A percentile compares a stretch with the other conserved stretches of the same genome.
Evolutionary conservation across 2,888 invertebrate genomes (phyloP).

Genomic region (Venusia cambrica): DNA sequence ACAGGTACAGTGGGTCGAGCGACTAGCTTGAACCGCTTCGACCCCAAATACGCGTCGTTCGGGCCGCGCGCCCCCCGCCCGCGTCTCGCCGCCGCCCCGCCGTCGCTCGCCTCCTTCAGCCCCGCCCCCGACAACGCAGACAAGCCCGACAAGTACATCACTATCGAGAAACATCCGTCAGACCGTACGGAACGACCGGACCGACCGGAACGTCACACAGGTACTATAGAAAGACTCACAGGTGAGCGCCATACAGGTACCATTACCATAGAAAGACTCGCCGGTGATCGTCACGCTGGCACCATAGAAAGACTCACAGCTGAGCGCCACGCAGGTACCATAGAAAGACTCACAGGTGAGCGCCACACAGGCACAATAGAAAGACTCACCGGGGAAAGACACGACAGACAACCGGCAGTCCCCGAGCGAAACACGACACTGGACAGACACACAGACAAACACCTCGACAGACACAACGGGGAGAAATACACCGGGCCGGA

Average conservation of each 20-base stretch:
- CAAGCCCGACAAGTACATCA: constrained; percentile 32
- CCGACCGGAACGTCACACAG: constrained; percentile 14
- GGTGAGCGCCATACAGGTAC: constrained; percentile 7
- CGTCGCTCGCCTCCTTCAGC: constrained; percentile 54
- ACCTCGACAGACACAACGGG: constrained; percentile 34
- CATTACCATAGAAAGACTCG: constrained; percentile 2
- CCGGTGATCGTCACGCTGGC: constrained; percentile 3
- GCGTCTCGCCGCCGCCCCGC: constrained; percentile 65
- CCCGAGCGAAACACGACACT: constrained; percentile 1
- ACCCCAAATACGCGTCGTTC: constrained; percentile 81
- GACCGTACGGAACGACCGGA: constrained; percentile 52
- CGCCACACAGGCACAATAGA: constrained; percentile 6
- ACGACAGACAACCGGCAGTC: not conserved
- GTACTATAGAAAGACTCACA: constrained; percentile 2
- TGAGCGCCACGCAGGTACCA: constrained; percentile 3
- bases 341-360: constrained; percentile 8
- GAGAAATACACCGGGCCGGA: constrained; percentile 24
- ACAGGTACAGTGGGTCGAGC: constrained; percentile 63
- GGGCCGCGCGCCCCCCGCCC: constrained; percentile 73
- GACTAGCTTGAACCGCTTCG: constrained; percentile 80
- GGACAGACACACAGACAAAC: constrained; percentile 7
- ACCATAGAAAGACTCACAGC: constrained; percentile 6
- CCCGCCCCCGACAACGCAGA: constrained; percentile 43
- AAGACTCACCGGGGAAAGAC: constrained; percentile 3
- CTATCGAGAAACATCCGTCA: too few relatives aligned